Base-by-base conservation (phyloP, 2,113 vertebrate species). In the Paramormyrops kingsleyae region DNA sequence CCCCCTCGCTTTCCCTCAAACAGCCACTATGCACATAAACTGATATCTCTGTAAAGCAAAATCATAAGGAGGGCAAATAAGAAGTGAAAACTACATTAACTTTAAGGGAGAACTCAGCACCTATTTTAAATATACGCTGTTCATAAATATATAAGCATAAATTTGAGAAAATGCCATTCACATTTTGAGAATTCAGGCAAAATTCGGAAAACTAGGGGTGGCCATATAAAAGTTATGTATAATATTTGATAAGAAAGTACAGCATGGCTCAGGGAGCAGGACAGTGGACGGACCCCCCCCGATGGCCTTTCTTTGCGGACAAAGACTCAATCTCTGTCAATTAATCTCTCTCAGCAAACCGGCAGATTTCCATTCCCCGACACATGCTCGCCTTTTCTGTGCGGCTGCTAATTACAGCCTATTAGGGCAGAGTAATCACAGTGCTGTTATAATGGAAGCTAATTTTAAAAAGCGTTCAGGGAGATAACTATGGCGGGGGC, bases 221-320 rank as follows among this genome's bases (percentile, higher is more conserved):
- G 15, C 4, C 70, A 77, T 80, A 80, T 19, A 80, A 80, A 39
- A 42, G 31, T 42, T 39, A 0, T 7, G 42, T 42, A 42, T 80
- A 80, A 39, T 17, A 42, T 80, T 80, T 80, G 10, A 70, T 70
- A 19, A 39, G 31, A 13, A 24, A 35, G 70, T 13, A 80, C 31
- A 35, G 13, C 17, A 39, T 15, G 70, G 27, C 70, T 77, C 31
- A 17, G 35, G 35, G 53, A 56, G 52, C 52, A 21, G 52, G 59
- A 62, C 59, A n/a, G 24, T 4, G 59, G 59, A 3, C 7, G 24
- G 24, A 0, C 50, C 89, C 93, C 93, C 91, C 88, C 91, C 92
- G 93, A 94, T 92, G 91, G 92, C 91, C 93, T 95, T 95, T 95
- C 94, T 95, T 95, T 95, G 95, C 80, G 93, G 93, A 95, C 94